phyloP scores from a whole-genome alignment of 1,140 invertebrate species.

The Hylaeus anthracinus region DNA sequence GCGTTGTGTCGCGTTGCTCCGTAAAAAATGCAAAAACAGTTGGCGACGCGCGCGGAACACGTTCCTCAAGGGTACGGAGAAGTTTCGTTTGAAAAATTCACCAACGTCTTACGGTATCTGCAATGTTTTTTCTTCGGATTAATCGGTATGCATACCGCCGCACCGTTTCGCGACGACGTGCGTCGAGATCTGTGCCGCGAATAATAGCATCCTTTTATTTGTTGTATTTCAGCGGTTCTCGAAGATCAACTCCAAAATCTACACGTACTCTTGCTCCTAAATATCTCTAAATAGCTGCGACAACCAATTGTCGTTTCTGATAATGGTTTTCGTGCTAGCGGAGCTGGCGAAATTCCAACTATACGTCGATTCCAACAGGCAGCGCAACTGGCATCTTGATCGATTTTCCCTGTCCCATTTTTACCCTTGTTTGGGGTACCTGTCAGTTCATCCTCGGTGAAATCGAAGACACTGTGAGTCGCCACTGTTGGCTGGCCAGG shows the following conservation, averaged over 20 bases:
- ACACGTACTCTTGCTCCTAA: too few species aligned
- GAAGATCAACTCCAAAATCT: too few species aligned
- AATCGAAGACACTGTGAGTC: background rate
- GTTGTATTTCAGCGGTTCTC: too few species aligned
- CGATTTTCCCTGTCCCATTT: background rate
- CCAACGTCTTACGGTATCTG: background rate
- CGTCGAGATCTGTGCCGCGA: too few species aligned
- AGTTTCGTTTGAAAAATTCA: background rate
- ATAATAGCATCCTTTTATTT: too few species aligned
- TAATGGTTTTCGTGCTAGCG: conserved; percentile 4
- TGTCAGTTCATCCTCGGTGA: background rate
- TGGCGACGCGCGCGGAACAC: background rate
- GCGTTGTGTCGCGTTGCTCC: background rate
- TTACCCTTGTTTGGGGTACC: background rate
- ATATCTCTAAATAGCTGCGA: background rate
- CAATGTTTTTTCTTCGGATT: too few species aligned
- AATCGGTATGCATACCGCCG: too few species aligned
- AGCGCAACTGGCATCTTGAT: background rate
- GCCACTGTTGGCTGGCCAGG: background rate
- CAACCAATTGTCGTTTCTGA: conserved; percentile 14
- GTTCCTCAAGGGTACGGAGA: background rate
- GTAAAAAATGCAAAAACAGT: background rate
- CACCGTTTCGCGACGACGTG: too few species aligned
- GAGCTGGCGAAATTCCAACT: background rate
- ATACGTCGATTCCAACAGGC: conserved; percentile 3